Evolutionary conservation across 2,113 vertebrate species (phyloP).

Genomic region (Potamarius usumacintae): DNA sequence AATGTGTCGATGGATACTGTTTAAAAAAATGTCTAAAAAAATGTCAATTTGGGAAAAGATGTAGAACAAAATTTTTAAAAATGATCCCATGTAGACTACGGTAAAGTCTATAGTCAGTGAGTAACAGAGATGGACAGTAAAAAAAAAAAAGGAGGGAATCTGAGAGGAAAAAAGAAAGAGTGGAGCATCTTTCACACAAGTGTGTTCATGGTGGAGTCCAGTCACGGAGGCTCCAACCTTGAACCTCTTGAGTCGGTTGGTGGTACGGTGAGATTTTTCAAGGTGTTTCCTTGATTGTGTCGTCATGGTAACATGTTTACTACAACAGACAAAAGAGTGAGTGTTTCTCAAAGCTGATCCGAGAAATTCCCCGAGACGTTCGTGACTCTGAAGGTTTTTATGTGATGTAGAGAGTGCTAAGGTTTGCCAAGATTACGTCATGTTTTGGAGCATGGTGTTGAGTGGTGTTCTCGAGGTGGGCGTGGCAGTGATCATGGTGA

Average conservation of each 20-base stretch:
- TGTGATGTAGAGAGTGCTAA: neutral
- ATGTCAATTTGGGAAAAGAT: neutral
- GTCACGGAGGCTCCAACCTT: slow-evolving; percentile 34
- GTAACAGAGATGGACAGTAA: neutral
- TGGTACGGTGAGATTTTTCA: neutral
- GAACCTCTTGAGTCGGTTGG: neutral
- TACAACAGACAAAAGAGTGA: neutral
- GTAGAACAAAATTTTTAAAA: neutral
- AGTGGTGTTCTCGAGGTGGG: slow-evolving; percentile 32
- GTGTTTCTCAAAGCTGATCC: neutral
- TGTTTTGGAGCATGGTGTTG: neutral
- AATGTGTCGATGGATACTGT: too few relatives aligned
- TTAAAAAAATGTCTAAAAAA: neutral
- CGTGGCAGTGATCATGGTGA: slow-evolving; percentile 8
- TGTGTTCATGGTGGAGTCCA: slow-evolving; percentile 11
- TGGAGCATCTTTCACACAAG: slow-evolving; percentile 33
- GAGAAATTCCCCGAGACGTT: neutral
- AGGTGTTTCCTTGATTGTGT: neutral
- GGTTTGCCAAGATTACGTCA: slow-evolving; percentile 33
- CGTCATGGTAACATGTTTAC: neutral
- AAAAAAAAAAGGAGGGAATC: neutral
- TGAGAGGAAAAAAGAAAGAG: neutral
- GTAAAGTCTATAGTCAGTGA: neutral
- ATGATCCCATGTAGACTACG: neutral
- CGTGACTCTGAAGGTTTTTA: neutral